A percentile compares a stretch with the other conserved stretches of the same genome.
Evolutionary conservation across 1,140 invertebrate species (phyloP).

Genomic region (Wasmannia auropunctata): DNA sequence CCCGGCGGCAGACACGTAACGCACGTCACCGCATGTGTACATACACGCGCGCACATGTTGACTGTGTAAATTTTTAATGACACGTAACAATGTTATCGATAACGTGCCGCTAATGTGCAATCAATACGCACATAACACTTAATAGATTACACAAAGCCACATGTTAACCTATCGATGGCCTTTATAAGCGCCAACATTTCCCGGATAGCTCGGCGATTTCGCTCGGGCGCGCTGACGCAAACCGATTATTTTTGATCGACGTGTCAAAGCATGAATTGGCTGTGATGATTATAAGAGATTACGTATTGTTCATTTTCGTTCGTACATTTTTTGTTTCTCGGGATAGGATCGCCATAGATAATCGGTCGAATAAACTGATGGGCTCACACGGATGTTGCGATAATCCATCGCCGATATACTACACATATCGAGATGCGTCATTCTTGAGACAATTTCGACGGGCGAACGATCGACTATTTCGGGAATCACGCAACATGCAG

Average conservation of each 20-base stretch:
- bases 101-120: constrained; percentile 36
- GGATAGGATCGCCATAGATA: background rate
- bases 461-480: background rate
- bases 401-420: background rate
- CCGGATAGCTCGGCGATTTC: background rate
- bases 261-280: background rate
- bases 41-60: background rate
- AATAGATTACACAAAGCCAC: constrained; percentile 49
- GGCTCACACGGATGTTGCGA: background rate
- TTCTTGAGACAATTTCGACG: background rate
- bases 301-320: constrained; percentile 1
- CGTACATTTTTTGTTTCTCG: background rate
- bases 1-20: background rate
- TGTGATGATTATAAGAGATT: background rate
- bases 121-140: constrained; percentile 26
- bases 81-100: constrained; percentile 35
- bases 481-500: constrained; percentile 25
- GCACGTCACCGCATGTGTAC: too few relatives aligned
- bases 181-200: constrained; percentile 58
- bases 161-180: constrained; percentile 54
- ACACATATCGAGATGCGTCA: background rate
- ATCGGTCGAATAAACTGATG: background rate
- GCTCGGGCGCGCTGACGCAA: background rate
- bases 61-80: constrained; percentile 48
- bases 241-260: background rate